These are phyloP conservation scores for Periparus ater DNA, from an alignment of 2,797 vertebrate genomes.

Conservation along the genomic window DNA sequence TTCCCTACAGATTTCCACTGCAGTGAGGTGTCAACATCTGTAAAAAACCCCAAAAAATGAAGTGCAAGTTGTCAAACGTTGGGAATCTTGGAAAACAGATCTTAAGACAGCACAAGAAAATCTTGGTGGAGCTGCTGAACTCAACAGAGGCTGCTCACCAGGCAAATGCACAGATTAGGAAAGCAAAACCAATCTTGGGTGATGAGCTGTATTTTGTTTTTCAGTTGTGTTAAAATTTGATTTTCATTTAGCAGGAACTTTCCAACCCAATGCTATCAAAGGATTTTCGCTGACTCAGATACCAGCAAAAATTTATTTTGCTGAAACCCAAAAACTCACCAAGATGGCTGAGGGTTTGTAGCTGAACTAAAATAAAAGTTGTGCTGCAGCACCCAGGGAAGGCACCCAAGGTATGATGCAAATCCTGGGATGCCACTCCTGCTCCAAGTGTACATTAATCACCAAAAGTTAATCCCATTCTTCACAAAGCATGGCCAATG, in stretches of 20 bases:
- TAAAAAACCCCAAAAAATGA: neutral
- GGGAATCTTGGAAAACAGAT: neutral
- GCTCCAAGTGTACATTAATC: neutral
- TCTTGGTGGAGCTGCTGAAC: neutral
- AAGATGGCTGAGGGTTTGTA: neutral
- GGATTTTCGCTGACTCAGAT: neutral
- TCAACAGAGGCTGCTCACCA: neutral
- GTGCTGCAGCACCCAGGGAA: neutral
- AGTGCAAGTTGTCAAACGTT: neutral
- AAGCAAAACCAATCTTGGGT: neutral
- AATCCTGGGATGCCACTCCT: neutral
- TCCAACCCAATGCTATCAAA: neutral
- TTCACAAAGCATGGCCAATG: neutral
- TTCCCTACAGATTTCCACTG: neutral
- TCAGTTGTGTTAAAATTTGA: neutral
- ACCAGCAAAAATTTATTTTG: neutral
- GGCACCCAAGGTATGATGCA: neutral
- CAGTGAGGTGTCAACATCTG: neutral
- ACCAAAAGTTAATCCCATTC: neutral
- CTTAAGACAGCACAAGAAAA: neutral
- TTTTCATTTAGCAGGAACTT: neutral
- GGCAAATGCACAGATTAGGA: neutral
- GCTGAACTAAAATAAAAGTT: neutral
- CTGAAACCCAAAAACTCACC: neutral
- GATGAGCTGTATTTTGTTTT: neutral